Evolutionary conservation across 2,113 vertebrate species (phyloP), one percentile per base, ranked within the genome.

Genomic region (Progne subis): DNA sequence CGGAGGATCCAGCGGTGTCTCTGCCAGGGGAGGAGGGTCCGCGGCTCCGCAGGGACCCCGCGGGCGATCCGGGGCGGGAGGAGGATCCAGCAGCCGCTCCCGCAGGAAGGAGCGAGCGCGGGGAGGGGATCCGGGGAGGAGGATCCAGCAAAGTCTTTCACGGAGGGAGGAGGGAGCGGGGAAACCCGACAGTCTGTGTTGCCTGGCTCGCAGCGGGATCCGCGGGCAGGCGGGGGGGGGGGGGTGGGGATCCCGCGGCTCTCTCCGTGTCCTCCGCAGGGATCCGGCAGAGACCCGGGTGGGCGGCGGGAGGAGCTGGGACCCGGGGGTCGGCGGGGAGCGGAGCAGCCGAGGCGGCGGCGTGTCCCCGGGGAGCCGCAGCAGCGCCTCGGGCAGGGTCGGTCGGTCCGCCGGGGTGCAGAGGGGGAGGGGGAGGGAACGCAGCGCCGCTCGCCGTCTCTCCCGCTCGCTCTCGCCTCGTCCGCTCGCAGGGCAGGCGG

Each of bases 101-200:
- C 56, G 94, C 95, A 93, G 95, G 81, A 93, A 91, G 81, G 87
- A 82, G 84, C 56, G 90, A 50, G 83, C 82, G 83, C 74, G 79
- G 92, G 95, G 95, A 92, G 90, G 95, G 92, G 79, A 90, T 24
- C 96, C 92, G 87, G 80, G 93, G 28, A 93, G 94, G 94, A 92
- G 95, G 95, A 95, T 90, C 90, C 91, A 63, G 92, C 74, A 13
- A 32, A 92, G 94, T 84, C 94, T 70, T 82, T 91, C 76, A 50
- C 55, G 47, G 88, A 39, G 59, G 59, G 70, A 59, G 82, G 91
- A 72, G 94, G 78, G 68, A 63, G 86, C 21, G 44, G 90, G 90
- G 86, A 83, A 80, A n/a, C 77, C 86, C 90, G 65, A 53, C 82
- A 64, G 93, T 64, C 82, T 41, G 86, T 25, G 71, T 56, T 37